Conservation (phyloP, 2,888 invertebrate genomes). For the Boloria selene region DNA sequence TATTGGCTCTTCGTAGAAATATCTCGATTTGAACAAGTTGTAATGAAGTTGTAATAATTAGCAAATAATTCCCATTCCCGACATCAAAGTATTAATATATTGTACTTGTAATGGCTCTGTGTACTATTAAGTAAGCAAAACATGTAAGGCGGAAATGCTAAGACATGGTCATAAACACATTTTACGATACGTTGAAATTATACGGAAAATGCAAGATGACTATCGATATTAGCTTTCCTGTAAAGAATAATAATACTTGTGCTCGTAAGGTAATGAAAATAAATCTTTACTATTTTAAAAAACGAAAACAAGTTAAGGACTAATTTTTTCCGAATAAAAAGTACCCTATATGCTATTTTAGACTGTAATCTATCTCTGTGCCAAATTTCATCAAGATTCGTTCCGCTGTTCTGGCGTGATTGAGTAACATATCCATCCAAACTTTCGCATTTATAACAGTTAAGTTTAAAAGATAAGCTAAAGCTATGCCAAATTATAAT, state of each 20-base stretch:
- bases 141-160: slow-evolving; percentile 24
- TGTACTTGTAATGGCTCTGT: slow-evolving; percentile 20
- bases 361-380: too few relatives aligned
- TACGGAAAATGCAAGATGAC: slow-evolving; percentile 18
- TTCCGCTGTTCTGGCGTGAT: too few relatives aligned
- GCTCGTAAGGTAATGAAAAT: too few relatives aligned
- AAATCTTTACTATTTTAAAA: too few relatives aligned
- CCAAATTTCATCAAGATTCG: too few relatives aligned
- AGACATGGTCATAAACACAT: slow-evolving; percentile 23
- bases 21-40: neutral
- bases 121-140: slow-evolving; percentile 26
- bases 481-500: too few relatives aligned
- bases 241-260: slow-evolving; percentile 5
- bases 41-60: slow-evolving; percentile 15
- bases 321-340: too few relatives aligned
- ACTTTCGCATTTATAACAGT: too few relatives aligned
- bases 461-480: too few relatives aligned
- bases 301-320: too few relatives aligned
- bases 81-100: slow-evolving; percentile 16
- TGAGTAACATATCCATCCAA: too few relatives aligned
- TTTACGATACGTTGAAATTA: slow-evolving; percentile 20
- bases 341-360: too few relatives aligned
- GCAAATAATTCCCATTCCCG: slow-evolving; percentile 13
- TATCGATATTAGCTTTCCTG: neutral
- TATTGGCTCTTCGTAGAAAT: neutral